phyloP scores from a whole-genome alignment of 2,888 invertebrate genomes.

The Yponomeuta sedellus region DNA sequence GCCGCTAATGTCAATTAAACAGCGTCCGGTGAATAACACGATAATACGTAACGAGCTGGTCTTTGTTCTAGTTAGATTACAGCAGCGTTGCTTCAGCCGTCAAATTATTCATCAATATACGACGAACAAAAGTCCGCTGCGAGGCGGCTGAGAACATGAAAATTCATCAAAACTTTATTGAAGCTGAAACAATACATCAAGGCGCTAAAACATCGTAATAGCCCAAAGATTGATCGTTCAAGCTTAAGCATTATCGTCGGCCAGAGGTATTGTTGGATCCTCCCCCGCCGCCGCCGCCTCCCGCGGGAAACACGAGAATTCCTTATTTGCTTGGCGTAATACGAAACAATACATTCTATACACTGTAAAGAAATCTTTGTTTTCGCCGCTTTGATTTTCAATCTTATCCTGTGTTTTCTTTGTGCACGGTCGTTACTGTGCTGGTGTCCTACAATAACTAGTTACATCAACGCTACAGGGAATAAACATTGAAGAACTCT shows the following conservation, averaged over 20 bases:
- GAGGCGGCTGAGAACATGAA: constrained; percentile 59
- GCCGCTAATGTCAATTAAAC: not conserved
- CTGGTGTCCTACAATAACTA: no score
- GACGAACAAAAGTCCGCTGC: constrained; percentile 46
- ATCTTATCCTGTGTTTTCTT: no score
- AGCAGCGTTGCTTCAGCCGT: constrained; percentile 43
- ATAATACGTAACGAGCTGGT: not conserved
- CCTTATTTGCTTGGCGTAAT: constrained; percentile 12
- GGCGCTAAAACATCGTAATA: constrained; percentile 73
- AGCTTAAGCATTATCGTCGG: constrained; percentile 44
- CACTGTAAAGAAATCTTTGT: not conserved
- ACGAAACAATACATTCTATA: not conserved
- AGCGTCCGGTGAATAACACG: not conserved
- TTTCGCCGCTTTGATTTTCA: not conserved
- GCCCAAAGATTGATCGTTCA: constrained; percentile 69
- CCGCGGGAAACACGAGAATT: constrained; percentile 6
- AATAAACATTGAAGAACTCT: no score
- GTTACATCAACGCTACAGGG: no score
- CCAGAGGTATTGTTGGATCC: constrained; percentile 43
- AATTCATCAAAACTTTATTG: constrained; percentile 76
- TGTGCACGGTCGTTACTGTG: no score
- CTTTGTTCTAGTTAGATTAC: constrained; percentile 14
- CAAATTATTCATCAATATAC: constrained; percentile 69
- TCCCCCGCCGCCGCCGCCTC: constrained; percentile 29
- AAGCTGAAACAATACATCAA: constrained; percentile 74